phyloP scores from a whole-genome alignment of 1,140 invertebrate species.

The Contarinia nasturtii region DNA sequence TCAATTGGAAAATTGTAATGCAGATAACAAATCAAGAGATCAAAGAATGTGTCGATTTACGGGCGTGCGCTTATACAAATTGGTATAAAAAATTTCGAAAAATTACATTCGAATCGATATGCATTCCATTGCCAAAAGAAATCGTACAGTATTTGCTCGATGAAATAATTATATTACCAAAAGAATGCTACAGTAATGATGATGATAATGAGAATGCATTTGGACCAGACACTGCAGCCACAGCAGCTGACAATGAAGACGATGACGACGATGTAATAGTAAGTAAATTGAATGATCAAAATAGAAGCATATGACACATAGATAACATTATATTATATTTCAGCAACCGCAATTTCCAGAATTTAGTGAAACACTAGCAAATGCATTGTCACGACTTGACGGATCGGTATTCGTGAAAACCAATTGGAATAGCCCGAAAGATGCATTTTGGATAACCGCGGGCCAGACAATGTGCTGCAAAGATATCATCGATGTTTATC shows the following conservation, averaged over 20 bases:
- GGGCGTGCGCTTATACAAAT: constrained; percentile 27
- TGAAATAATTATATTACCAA: constrained; percentile 31
- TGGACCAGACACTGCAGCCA: constrained; percentile 22
- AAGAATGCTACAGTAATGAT: constrained; percentile 20
- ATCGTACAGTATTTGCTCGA: constrained; percentile 33
- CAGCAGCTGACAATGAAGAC: constrained; percentile 12
- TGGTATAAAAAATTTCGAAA: constrained; percentile 32
- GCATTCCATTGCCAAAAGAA: constrained; percentile 26
- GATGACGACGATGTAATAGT: constrained; percentile 14
- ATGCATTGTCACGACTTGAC: constrained; percentile 26
- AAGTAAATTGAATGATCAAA: not conserved
- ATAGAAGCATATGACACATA: too few relatives aligned
- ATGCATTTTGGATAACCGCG: constrained; percentile 42
- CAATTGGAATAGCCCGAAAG: constrained; percentile 39
- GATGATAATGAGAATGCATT: constrained; percentile 6
- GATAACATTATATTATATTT: not conserved
- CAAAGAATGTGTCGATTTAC: not conserved
- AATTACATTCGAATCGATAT: constrained; percentile 24
- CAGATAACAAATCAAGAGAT: not conserved
- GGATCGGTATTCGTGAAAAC: constrained; percentile 40
- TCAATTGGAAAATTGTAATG: too few relatives aligned
- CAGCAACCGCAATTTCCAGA: constrained; percentile 29
- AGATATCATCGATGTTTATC: constrained; percentile 39
- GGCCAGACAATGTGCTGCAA: constrained; percentile 39
- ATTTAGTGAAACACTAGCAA: constrained; percentile 30